A percentile compares a stretch with the other conserved stretches of the same genome.
phyloP scores from a whole-genome alignment of 2,888 invertebrate species.

The Gymnocheta viridis region DNA sequence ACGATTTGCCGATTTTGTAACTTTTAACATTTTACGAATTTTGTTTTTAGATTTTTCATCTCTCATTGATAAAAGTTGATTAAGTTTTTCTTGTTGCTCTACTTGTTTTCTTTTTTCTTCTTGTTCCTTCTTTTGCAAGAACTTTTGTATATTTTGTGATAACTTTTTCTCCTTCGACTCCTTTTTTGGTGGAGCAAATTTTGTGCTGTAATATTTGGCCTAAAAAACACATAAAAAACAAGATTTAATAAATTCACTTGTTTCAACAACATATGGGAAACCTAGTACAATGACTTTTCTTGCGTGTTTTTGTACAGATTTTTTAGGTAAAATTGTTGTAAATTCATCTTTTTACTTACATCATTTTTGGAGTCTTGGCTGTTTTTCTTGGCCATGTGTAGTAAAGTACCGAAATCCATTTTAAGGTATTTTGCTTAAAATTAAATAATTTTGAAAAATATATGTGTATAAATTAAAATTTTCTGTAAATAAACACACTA shows the following conservation, averaged over 20 bases:
- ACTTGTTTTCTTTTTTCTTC: conserved; percentile 87
- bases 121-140: conserved; percentile 90
- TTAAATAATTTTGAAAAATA: conserved; percentile 22
- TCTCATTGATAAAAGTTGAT: conserved; percentile 85
- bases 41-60: conserved; percentile 88
- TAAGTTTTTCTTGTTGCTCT: conserved; percentile 86
- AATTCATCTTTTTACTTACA: conserved; percentile 74
- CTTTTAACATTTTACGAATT: conserved; percentile 90
- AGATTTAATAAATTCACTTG: conserved; percentile 5
- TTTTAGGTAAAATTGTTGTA: not conserved
- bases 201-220: conserved; percentile 88
- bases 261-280: conserved; percentile 29
- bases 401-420: conserved; percentile 86
- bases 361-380: conserved; percentile 80
- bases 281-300: not conserved
- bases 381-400: conserved; percentile 86
- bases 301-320: conserved; percentile 23
- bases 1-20: conserved; percentile 94
- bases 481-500: conserved; percentile 42
- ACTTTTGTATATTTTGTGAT: conserved; percentile 91
- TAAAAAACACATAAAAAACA: conserved; percentile 72
- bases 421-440: conserved; percentile 1
- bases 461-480: conserved; percentile 16
- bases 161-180: conserved; percentile 86
- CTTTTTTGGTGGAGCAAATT: conserved; percentile 92